Percentiles rank a stretch among this genome's conserved stretches.
Conservation (phyloP, 2,797 vertebrate species). For the Pipistrellus pipistrellus region DNA sequence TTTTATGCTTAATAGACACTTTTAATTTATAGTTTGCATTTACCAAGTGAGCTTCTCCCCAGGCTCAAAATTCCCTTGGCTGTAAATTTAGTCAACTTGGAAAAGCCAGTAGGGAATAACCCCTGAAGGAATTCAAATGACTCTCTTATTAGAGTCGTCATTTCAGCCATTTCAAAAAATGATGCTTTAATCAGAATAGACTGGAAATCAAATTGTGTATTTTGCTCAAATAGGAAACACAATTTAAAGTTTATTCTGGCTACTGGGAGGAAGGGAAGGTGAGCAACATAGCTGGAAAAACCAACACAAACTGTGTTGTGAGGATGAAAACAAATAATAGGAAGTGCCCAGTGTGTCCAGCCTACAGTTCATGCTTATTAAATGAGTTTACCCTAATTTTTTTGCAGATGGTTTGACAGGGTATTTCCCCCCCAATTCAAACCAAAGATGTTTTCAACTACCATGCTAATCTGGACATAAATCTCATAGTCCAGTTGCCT, state of each 20-base stretch:
- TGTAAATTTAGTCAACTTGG: constrained; percentile 31
- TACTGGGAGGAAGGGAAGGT: background rate
- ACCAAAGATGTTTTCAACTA: background rate
- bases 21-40: constrained; percentile 30
- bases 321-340: too few species aligned
- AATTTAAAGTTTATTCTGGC: background rate
- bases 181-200: background rate
- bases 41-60: background rate
- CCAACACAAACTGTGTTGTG: background rate
- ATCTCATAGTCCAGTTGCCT: background rate
- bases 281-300: background rate
- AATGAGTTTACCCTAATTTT: too few species aligned
- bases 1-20: background rate
- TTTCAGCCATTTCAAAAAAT: constrained; percentile 25
- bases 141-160: background rate
- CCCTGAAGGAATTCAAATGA: constrained; percentile 36
- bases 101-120: constrained; percentile 25
- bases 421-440: background rate
- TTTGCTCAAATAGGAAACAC: background rate
- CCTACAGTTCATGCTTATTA: background rate
- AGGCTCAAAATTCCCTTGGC: background rate
- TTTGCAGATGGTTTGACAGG: background rate
- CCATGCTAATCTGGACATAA: background rate
- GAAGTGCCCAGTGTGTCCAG: background rate
- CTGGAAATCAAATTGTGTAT: background rate